A percentile compares a stretch with the other conserved stretches of the same genome.
Conservation (phyloP, 2,113 vertebrate genomes). For the Upupa epops region DNA sequence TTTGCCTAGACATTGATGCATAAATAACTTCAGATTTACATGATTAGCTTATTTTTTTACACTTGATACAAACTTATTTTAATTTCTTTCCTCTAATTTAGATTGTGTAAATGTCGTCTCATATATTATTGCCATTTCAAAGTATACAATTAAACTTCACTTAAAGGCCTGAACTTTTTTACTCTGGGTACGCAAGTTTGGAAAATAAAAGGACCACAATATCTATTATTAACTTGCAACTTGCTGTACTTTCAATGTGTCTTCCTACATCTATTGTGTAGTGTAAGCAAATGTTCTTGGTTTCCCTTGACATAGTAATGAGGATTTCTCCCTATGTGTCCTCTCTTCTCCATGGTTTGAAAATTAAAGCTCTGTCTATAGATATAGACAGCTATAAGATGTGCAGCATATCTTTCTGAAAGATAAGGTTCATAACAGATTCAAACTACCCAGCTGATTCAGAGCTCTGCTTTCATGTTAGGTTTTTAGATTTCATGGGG, state of each 20-base stretch:
- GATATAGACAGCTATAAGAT: background rate
- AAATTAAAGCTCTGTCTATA: conserved; percentile 51
- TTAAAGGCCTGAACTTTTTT: background rate
- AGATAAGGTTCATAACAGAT: conserved; percentile 36
- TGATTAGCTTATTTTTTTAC: background rate
- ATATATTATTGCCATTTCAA: background rate
- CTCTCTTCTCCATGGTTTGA: background rate
- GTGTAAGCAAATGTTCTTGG: background rate
- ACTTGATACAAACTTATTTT: conserved; percentile 13
- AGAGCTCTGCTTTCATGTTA: conserved; percentile 17
- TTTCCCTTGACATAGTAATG: conserved; percentile 21
- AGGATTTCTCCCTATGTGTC: conserved; percentile 18
- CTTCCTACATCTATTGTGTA: background rate
- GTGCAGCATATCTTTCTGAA: background rate
- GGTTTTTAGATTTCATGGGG: background rate
- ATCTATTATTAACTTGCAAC: background rate
- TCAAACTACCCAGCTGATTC: conserved; percentile 5
- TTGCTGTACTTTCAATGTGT: background rate
- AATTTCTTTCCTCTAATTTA: conserved; percentile 20
- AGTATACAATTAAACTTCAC: background rate
- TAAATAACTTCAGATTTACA: background rate
- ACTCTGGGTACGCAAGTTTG: background rate
- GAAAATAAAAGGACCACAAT: conserved; percentile 4
- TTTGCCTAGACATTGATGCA: background rate
- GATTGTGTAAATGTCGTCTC: background rate